A percentile compares a stretch with the other conserved stretches of the same genome.
Conservation (phyloP, 2,797 vertebrate genomes). For the Iguana delicatissima region DNA sequence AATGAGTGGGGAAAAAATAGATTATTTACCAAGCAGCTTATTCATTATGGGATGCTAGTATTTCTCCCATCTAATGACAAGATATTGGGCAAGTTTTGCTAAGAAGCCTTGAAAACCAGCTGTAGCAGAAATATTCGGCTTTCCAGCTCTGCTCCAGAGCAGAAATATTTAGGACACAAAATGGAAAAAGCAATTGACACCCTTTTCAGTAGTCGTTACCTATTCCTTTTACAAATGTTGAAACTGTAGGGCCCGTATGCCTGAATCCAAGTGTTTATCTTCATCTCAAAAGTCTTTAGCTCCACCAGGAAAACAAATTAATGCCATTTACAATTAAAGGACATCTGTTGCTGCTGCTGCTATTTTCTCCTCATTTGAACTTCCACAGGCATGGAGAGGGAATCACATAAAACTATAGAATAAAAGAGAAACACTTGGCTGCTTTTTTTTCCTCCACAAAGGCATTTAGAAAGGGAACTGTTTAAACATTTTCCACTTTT, state of each 20-base stretch:
- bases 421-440: neutral
- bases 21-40: neutral
- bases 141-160: slow-evolving; percentile 36
- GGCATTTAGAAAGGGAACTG: neutral
- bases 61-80: slow-evolving; percentile 68
- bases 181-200: slow-evolving; percentile 48
- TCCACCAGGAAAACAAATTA: slow-evolving; percentile 62
- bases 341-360: slow-evolving; percentile 19
- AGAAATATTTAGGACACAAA: slow-evolving; percentile 53
- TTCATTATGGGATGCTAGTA: slow-evolving; percentile 47
- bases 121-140: neutral
- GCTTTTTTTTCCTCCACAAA: neutral
- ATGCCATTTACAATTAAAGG: slow-evolving; percentile 30
- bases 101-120: slow-evolving; percentile 55
- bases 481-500: slow-evolving; percentile 50
- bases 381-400: neutral
- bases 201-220: slow-evolving; percentile 62
- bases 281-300: slow-evolving; percentile 12
- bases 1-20: neutral
- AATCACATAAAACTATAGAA: neutral
- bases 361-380: slow-evolving; percentile 8
- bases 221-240: slow-evolving; percentile 58
- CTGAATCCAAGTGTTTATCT: slow-evolving; percentile 45
- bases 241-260: slow-evolving; percentile 50
- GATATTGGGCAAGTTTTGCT: slow-evolving; percentile 68